Percentiles rank a stretch among this genome's conserved stretches.
Evolutionary conservation across 2,888 invertebrate species (phyloP).

Genomic region (Caenorhabditis plicata): DNA sequence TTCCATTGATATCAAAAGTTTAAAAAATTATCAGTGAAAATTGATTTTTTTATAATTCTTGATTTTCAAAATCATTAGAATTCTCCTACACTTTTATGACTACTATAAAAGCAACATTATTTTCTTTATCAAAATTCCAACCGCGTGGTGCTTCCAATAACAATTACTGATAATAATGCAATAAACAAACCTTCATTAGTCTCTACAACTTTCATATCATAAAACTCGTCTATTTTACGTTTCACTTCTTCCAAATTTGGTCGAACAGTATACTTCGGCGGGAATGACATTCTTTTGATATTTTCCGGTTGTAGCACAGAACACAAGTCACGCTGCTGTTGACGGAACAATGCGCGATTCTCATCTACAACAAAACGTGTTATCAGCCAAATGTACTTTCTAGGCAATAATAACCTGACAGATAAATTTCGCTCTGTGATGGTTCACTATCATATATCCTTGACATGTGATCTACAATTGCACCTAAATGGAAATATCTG

Average conservation of each 20-base stretch:
- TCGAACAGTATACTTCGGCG: constrained; percentile 17
- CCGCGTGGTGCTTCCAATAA: no score
- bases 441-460: constrained; percentile 15
- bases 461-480: constrained; percentile 13
- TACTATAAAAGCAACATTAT: no score
- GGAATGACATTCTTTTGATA: constrained; percentile 4
- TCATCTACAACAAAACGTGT: no score
- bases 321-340: constrained; percentile 9
- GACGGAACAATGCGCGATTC: background rate
- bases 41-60: no score
- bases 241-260: constrained; percentile 9
- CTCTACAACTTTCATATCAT: constrained; percentile 9
- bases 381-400: no score
- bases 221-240: constrained; percentile 12
- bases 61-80: no score
- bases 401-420: constrained; percentile 10
- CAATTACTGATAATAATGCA: no score
- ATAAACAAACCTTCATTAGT: constrained; percentile 25
- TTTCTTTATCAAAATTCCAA: no score
- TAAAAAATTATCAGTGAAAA: no score
- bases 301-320: background rate
- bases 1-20: no score
- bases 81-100: no score
- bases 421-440: constrained; percentile 7
- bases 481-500: constrained; percentile 5